Evolutionary conservation across 1,140 invertebrate species (phyloP).

Genomic region (Ceratosolen fusciceps): DNA sequence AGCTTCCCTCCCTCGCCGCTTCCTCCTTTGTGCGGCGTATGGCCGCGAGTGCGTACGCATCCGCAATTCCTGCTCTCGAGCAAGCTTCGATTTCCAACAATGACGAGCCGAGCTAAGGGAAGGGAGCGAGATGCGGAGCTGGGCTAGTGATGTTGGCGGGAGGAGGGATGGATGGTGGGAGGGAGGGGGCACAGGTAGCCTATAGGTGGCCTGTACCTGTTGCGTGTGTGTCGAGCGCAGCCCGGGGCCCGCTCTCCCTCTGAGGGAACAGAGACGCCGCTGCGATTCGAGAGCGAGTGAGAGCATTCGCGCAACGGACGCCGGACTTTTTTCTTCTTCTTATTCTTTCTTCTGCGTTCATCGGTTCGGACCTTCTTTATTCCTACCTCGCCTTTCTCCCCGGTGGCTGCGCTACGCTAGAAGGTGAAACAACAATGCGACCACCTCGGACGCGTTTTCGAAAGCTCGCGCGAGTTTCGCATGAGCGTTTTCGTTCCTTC

Average conservation of each 20-base stretch:
- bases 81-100: conserved; percentile 12
- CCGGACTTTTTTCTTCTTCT: conserved; percentile 27
- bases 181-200: neutral
- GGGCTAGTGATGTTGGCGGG: too few relatives aligned
- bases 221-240: neutral
- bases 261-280: neutral
- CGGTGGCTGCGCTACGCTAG: neutral
- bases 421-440: neutral
- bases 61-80: neutral
- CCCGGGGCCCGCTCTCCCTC: neutral
- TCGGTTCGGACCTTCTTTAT: conserved; percentile 14
- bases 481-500: neutral
- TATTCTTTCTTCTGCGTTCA: conserved; percentile 22
- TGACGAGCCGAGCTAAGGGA: neutral
- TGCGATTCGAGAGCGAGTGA: conserved; percentile 6
- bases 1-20: neutral
- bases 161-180: neutral
- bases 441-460: neutral
- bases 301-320: conserved; percentile 38
- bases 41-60: neutral
- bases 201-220: conserved; percentile 44
- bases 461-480: neutral
- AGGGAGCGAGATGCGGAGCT: neutral
- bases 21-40: conserved; percentile 11
- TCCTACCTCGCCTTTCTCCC: neutral